These are phyloP conservation scores for Holothuria scabra DNA, from an alignment of 53 echinoderm and acorn worm species.

Conservation along the genomic window DNA sequence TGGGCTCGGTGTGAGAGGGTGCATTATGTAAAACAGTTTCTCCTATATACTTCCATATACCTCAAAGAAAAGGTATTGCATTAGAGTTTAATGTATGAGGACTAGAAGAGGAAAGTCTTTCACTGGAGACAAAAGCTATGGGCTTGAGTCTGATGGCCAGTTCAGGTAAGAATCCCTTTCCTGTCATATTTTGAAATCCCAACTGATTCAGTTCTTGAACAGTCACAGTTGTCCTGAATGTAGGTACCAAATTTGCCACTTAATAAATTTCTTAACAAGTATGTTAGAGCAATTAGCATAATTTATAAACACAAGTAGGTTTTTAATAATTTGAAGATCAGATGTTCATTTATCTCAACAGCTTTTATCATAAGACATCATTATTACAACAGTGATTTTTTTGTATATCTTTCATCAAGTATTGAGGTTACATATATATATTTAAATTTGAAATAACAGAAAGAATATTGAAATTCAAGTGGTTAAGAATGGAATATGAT, in stretches of 20 bases:
- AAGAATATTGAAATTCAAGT: background rate
- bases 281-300: conserved; percentile 83
- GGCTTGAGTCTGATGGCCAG: conserved; percentile 48
- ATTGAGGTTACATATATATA: conserved; percentile 33
- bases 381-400: conserved; percentile 40
- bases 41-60: conserved; percentile 42
- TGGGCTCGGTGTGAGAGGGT: conserved; percentile 42
- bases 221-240: conserved; percentile 11
- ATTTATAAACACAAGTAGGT: conserved; percentile 96
- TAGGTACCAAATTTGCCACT: conserved; percentile 33
- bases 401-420: background rate
- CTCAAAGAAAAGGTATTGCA: conserved; percentile 38
- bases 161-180: conserved; percentile 44
- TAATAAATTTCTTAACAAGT: conserved; percentile 47
- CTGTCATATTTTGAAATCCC: conserved; percentile 27
- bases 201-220: conserved; percentile 53
- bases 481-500: no score
- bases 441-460: conserved; percentile 18
- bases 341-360: conserved; percentile 82
- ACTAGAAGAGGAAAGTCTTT: conserved; percentile 26
- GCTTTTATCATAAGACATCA: conserved; percentile 48
- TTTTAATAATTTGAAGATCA: conserved; percentile 80
- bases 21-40: conserved; percentile 50
- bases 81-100: conserved; percentile 51
- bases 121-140: conserved; percentile 37